phyloP scores from a whole-genome alignment of 2,113 vertebrate species.

The Lampris megalopsis region DNA sequence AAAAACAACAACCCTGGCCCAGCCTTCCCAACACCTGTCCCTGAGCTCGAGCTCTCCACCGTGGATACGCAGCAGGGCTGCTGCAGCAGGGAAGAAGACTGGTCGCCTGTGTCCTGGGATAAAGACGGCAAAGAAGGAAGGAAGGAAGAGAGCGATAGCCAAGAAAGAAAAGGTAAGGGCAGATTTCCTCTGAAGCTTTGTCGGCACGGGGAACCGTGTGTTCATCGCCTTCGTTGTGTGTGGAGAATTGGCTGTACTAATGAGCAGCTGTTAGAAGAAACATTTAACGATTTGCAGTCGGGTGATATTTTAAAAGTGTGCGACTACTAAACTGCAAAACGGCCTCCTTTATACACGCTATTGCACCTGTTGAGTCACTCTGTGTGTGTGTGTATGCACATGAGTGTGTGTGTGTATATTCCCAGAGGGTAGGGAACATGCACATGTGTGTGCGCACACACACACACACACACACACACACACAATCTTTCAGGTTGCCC shows the following conservation, averaged over 20 bases:
- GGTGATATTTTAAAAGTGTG: too few relatives aligned
- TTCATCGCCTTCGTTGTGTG: background rate
- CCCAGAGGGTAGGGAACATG: background rate
- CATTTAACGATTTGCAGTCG: too few relatives aligned
- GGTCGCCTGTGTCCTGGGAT: constrained; percentile 7
- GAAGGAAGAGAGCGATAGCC: background rate
- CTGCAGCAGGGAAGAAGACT: background rate
- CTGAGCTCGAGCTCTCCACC: background rate
- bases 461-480: constrained; percentile 9
- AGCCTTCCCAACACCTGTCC: background rate
- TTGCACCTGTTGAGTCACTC: too few relatives aligned
- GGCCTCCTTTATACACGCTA: too few relatives aligned
- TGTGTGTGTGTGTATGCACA: background rate
- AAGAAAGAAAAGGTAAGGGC: constrained; percentile 41
- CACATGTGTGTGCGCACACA: background rate
- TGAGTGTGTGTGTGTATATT: background rate
- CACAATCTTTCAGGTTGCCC: background rate
- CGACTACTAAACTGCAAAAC: too few relatives aligned
- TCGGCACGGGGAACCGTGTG: background rate
- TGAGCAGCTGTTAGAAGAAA: too few relatives aligned
- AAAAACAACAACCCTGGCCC: background rate
- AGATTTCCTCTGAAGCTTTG: too few relatives aligned
- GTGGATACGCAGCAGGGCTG: constrained; percentile 15
- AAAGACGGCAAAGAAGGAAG: constrained; percentile 1
- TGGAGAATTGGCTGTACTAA: too few relatives aligned